These are phyloP conservation scores for Pseudomugil gertrudae DNA, from an alignment of 2,797 vertebrate genomes.

Conservation along the genomic window DNA sequence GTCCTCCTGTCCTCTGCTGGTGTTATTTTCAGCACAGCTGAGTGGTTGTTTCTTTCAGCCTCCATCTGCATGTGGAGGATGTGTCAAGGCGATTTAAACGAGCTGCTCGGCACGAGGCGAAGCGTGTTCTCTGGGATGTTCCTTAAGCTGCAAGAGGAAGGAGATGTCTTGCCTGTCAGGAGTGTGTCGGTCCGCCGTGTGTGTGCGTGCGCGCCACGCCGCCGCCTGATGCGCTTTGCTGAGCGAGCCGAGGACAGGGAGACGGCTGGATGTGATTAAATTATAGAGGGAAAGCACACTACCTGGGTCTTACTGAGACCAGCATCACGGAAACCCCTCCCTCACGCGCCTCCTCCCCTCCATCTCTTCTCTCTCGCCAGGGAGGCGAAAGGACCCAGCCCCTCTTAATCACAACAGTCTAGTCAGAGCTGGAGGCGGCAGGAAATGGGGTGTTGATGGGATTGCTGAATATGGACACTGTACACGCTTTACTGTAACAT, in stretches of 20 bases:
- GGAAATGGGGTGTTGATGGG: constrained; percentile 60
- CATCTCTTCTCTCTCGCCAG: constrained; percentile 34
- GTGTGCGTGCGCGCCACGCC: constrained; percentile 27
- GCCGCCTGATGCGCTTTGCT: constrained; percentile 70
- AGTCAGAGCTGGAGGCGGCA: constrained; percentile 56
- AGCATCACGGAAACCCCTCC: constrained; percentile 65
- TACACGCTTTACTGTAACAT: constrained; percentile 24
- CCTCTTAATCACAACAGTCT: constrained; percentile 67
- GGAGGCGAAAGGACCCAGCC: constrained; percentile 47
- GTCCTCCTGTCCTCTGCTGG: not conserved
- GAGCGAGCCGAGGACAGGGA: constrained; percentile 72
- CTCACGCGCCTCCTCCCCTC: not conserved
- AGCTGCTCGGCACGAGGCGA: constrained; percentile 36
- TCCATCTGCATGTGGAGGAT: constrained; percentile 2
- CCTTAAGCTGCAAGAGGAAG: constrained; percentile 44
- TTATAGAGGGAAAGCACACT: constrained; percentile 81
- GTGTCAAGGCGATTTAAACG: not conserved
- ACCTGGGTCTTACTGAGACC: constrained; percentile 71
- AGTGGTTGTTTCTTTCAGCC: not conserved
- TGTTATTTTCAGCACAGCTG: not conserved
- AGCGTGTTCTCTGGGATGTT: constrained; percentile 56
- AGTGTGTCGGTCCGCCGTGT: constrained; percentile 34
- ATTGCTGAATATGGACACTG: constrained; percentile 56
- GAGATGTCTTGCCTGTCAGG: constrained; percentile 68
- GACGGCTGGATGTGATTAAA: constrained; percentile 83